Evolutionary conservation across 1,140 invertebrate species (phyloP).

Genomic region (Heliconius nattereri): DNA sequence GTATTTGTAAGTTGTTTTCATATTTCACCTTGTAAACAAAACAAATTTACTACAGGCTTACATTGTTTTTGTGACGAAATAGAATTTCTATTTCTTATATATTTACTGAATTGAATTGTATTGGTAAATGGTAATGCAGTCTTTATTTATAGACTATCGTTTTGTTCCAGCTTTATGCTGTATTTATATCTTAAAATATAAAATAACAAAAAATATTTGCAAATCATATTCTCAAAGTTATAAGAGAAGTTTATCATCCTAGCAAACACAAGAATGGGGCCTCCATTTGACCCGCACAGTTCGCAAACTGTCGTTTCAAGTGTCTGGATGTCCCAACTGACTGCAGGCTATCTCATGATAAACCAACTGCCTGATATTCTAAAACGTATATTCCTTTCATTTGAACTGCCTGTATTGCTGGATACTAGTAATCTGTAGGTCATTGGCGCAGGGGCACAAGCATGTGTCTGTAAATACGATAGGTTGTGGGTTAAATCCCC

Average conservation of each 20-base stretch:
- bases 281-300: conserved; percentile 27
- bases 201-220: not conserved
- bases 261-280: conserved; percentile 19
- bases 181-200: too few species aligned
- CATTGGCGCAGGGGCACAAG: too few species aligned
- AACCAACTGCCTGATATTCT: conserved; percentile 30
- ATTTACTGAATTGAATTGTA: too few species aligned
- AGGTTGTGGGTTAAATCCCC: too few species aligned
- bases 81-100: not conserved
- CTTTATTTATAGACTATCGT: too few species aligned
- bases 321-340: conserved; percentile 46
- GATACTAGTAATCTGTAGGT: not conserved
- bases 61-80: not conserved
- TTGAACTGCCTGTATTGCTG: not conserved
- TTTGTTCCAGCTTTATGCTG: too few species aligned
- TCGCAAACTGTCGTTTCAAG: conserved; percentile 41
- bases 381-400: not conserved
- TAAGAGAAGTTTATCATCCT: not conserved
- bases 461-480: too few species aligned
- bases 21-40: not conserved
- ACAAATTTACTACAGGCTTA: not conserved
- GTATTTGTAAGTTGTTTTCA: not conserved
- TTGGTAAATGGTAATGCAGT: too few species aligned
- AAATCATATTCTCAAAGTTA: not conserved
- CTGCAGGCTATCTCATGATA: conserved; percentile 43